Evolutionary conservation across 1,140 invertebrate genomes (phyloP), one percentile per base, ranked within the genome.

Genomic region (Eumaeus atala): DNA sequence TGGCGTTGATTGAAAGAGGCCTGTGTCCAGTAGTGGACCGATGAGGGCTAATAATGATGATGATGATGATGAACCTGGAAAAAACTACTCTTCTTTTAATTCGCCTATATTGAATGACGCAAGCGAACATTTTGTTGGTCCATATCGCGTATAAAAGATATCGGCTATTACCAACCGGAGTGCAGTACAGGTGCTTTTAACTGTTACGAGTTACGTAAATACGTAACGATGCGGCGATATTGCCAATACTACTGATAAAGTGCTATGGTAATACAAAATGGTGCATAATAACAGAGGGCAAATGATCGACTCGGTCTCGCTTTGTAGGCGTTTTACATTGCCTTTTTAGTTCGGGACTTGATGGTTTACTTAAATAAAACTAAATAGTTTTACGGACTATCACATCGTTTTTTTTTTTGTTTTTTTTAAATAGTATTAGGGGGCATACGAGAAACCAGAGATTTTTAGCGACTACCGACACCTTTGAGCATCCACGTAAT

Each of bases 171-270:
- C 33, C 34, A 16, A 37, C n/a, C 9, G 36, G 28, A 48, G 47
- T 18, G 3, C 16, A 21, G 28, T 56, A 56, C 59, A 61, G 54
- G 59, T 61, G 59, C 44, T 48, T 44, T 61, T 42, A 57, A 57
- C 36, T 28, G 48, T 59, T 16, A 49, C 3, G 14, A 61, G 44
- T 56, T 53, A 40, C 36, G 16, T 53, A 53, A 61, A 42, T 44
- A 53, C 8, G 9, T 21, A 34, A 21, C 38, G 16, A 49, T 49
- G 35, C 17, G 35, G 38, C 48, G 52, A 55, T 54, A 59, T 59
- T 59, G 52, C 58, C 53, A 51, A 59, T 59, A 51, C 37, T 9
- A 54, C 49, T 55, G 52, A 59, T 59, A 51, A 47, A 59, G 38
- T 59, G n/a, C n/a, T n/a, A 10, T 17, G 16, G 53, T 50, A 51